phyloP scores from a whole-genome alignment of 2,797 vertebrate genomes.

The Cossypha caffra region DNA sequence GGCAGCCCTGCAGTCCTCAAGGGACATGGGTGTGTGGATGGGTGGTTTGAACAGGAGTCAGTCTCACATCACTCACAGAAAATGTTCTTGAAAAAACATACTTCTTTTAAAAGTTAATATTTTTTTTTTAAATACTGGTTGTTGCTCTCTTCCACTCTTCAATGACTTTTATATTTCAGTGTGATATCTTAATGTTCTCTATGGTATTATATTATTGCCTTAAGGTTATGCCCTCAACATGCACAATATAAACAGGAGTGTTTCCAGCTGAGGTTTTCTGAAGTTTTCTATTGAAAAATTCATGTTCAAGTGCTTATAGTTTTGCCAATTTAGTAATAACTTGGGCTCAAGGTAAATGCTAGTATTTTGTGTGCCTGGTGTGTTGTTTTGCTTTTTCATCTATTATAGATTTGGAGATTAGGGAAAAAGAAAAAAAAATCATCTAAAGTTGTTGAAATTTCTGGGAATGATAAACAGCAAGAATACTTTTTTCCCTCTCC shows the following conservation, averaged over 20 bases:
- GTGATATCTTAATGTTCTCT: not conserved
- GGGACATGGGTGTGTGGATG: rapidly evolving
- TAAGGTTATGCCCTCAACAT: not conserved
- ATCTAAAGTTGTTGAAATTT: not conserved
- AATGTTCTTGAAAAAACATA: not conserved
- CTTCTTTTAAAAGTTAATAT: not conserved
- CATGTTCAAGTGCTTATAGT: not conserved
- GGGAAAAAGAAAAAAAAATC: not conserved
- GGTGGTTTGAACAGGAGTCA: not conserved
- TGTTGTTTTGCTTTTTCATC: not conserved
- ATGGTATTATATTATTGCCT: not conserved
- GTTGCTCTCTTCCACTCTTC: not conserved
- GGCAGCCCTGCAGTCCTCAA: not conserved
- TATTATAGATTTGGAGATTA: not conserved
- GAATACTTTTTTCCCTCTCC: not conserved
- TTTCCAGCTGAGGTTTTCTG: not conserved
- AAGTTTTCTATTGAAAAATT: not conserved
- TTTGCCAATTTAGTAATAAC: not conserved
- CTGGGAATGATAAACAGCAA: not conserved
- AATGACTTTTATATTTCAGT: not conserved
- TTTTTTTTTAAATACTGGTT: rapidly evolving
- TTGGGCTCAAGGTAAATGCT: not conserved
- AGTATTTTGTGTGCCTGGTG: not conserved
- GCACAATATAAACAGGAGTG: not conserved
- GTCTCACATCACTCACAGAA: not conserved